Evolutionary conservation across 1,140 invertebrate species (phyloP).

Genomic region (Lordiphosa stackelbergi): DNA sequence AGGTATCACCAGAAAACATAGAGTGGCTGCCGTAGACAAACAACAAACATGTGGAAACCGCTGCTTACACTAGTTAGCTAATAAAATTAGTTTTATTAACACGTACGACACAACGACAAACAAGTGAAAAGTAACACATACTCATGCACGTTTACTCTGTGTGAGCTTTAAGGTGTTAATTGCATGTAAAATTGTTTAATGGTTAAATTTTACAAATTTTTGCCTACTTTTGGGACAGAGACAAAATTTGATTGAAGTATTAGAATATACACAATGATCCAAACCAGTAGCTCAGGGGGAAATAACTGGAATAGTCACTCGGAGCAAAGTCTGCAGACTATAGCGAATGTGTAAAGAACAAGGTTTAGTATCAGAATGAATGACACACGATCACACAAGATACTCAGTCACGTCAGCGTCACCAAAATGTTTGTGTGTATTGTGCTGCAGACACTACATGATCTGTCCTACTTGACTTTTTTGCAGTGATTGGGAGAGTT

Average conservation of each 20-base stretch:
- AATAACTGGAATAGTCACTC: no score
- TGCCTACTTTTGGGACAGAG: conserved; percentile 29
- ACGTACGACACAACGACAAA: conserved; percentile 47
- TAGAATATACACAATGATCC: not conserved
- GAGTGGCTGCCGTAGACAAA: conserved; percentile 51
- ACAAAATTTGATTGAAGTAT: not conserved
- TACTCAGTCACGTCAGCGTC: no score
- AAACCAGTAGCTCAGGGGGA: no score
- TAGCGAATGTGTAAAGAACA: no score
- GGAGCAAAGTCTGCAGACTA: no score
- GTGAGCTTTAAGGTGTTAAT: conserved; percentile 57
- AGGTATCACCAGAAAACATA: conserved; percentile 38
- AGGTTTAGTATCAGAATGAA: no score
- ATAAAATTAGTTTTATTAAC: conserved; percentile 76
- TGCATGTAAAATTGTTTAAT: conserved; percentile 66
- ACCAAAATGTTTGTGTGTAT: no score
- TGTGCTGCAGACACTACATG: no score
- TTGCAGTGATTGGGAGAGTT: no score
- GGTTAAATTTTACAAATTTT: conserved; percentile 29
- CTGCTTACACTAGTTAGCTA: conserved; percentile 71
- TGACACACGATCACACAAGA: no score
- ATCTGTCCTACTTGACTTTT: no score
- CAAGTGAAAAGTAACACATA: conserved; percentile 43
- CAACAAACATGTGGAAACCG: conserved; percentile 67
- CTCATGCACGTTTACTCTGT: conserved; percentile 10